These are phyloP conservation scores for Coleophora deauratella DNA, from an alignment of 2,888 invertebrate species.

Conservation along the genomic window DNA sequence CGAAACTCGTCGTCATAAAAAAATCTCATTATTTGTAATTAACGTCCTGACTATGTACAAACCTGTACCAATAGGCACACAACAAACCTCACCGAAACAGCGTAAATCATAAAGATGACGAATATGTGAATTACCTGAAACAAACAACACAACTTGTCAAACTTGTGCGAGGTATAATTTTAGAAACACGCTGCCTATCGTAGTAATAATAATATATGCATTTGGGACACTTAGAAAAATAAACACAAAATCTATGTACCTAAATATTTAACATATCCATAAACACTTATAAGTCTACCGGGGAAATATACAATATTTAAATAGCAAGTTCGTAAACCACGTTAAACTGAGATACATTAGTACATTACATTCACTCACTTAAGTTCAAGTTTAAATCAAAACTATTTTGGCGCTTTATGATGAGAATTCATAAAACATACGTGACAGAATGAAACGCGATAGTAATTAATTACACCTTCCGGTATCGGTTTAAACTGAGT, in stretches of 20 bases:
- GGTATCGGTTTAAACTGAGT: too few species aligned
- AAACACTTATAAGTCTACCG: too few species aligned
- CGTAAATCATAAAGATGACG: conserved; percentile 26
- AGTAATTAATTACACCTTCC: too few species aligned
- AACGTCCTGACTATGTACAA: conserved; percentile 17
- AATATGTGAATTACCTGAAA: conserved; percentile 59
- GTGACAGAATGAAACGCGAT: too few species aligned
- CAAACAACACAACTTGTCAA: conserved; percentile 24
- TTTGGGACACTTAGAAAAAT: conserved; percentile 52
- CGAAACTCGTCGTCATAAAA: conserved; percentile 10
- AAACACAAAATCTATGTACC: conserved; percentile 12
- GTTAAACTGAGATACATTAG: too few species aligned
- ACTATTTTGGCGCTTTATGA: too few species aligned
- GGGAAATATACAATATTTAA: too few species aligned
- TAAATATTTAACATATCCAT: too few species aligned
- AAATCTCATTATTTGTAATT: conserved; percentile 21
- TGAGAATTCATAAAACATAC: too few species aligned
- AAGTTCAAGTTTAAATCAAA: too few species aligned
- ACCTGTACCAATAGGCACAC: conserved; percentile 7
- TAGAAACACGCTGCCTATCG: conserved; percentile 22
- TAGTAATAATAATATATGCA: conserved; percentile 52
- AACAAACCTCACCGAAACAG: conserved; percentile 46
- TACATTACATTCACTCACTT: too few species aligned
- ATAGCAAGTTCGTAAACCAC: too few species aligned
- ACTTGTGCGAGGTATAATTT: conserved; percentile 9